phyloP scores from a whole-genome alignment of 2,888 invertebrate genomes.

The Drosophila pegasa region DNA sequence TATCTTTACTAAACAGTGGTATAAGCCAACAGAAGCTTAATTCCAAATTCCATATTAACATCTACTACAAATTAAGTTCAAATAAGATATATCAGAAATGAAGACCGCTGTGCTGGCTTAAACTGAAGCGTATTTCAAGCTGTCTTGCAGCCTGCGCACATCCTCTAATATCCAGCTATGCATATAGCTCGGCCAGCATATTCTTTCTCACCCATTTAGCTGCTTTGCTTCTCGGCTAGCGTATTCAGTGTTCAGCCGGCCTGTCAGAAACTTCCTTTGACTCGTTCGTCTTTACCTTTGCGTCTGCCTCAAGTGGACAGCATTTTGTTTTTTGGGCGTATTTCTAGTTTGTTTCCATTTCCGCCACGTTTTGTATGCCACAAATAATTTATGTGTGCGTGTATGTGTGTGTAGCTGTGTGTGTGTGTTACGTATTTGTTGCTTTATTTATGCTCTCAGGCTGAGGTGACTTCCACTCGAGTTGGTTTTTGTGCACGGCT shows the following conservation, averaged over 20 bases:
- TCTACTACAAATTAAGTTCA: background rate
- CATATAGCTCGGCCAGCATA: background rate
- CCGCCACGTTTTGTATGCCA: constrained; percentile 63
- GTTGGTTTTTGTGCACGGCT: constrained; percentile 24
- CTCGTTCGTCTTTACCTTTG: constrained; percentile 19
- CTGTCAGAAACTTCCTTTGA: constrained; percentile 2
- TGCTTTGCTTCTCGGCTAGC: background rate
- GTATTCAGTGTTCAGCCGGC: constrained; percentile 8
- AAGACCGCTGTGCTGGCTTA: background rate
- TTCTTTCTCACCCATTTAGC: background rate
- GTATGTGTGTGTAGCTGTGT: constrained; percentile 21
- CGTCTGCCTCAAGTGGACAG: constrained; percentile 65
- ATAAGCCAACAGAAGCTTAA: background rate
- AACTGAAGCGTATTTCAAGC: background rate
- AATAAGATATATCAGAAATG: background rate
- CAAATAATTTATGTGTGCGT: constrained; percentile 45
- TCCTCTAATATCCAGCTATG: background rate
- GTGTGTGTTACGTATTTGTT: constrained; percentile 51
- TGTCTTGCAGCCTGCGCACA: background rate
- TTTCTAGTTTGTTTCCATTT: constrained; percentile 65
- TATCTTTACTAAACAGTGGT: background rate
- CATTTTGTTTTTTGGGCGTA: constrained; percentile 59
- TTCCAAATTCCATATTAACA: background rate
- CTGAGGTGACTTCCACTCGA: constrained; percentile 28
- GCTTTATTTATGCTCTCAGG: constrained; percentile 62